A percentile compares a stretch with the other conserved stretches of the same genome.
phyloP scores from a whole-genome alignment of 2,888 invertebrate genomes.

The Acanthopleura granulata region DNA sequence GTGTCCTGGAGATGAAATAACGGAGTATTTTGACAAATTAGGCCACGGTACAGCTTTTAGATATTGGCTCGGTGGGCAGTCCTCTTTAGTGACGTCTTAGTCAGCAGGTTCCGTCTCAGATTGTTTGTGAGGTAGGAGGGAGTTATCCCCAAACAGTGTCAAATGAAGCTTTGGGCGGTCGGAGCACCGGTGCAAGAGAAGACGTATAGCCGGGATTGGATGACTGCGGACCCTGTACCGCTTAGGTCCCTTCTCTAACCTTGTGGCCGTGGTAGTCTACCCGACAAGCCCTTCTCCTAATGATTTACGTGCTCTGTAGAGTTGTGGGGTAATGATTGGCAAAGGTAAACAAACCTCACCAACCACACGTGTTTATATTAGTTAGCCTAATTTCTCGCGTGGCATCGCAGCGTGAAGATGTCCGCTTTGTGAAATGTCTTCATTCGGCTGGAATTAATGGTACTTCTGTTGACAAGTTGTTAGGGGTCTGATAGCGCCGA shows the following conservation, averaged over 20 bases:
- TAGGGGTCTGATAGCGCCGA: no score
- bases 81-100: no score
- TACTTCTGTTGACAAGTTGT: no score
- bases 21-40: slow-evolving; percentile 5
- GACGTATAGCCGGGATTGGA: no score
- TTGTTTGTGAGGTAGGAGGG: not conserved
- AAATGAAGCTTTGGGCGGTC: slow-evolving; percentile 1
- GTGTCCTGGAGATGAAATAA: not conserved
- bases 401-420: not conserved
- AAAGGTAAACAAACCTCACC: not conserved
- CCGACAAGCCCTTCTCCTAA: not conserved
- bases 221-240: not conserved
- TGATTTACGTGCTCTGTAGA: not conserved
- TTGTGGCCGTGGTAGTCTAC: not conserved
- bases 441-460: no score
- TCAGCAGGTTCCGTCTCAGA: not conserved
- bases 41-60: not conserved
- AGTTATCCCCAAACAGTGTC: not conserved
- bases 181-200: not conserved
- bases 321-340: slow-evolving; percentile 10
- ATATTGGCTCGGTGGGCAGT: no score
- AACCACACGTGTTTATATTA: slow-evolving; percentile 2
- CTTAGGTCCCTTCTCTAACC: not conserved
- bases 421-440: no score
- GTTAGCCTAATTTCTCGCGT: not conserved